Conservation (phyloP, 92 coral and sea anemone species). For the Zoanthus sansibaricus region DNA sequence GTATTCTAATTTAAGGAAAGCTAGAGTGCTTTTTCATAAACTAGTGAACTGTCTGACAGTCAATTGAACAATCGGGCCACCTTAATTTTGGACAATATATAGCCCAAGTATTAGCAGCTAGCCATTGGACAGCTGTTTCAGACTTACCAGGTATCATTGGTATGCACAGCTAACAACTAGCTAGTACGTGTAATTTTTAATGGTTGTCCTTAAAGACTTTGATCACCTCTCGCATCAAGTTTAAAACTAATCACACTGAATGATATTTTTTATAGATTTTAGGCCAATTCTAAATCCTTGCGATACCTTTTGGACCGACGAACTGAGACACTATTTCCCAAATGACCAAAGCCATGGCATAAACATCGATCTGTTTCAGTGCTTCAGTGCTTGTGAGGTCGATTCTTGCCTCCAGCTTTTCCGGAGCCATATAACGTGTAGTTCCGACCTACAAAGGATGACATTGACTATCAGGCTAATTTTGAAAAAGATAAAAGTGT, state of each 20-base stretch:
- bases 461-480: not conserved
- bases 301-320: constrained; percentile 23
- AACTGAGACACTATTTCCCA: constrained; percentile 85
- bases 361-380: constrained; percentile 90
- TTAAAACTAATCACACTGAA: not conserved
- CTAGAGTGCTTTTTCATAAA: no score
- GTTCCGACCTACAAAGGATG: constrained; percentile 75
- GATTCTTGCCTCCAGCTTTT: constrained; percentile 82
- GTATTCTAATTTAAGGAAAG: no score
- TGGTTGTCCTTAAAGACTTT: no score
- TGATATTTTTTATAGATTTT: not conserved
- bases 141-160: no score
- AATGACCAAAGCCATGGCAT: constrained; percentile 80
- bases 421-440: constrained; percentile 91
- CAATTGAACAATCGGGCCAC: no score
- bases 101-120: no score
- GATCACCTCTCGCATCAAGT: not conserved
- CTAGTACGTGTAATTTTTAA: no score
- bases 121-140: no score
- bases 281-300: not conserved
- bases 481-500: no score
- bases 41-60: no score
- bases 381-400: constrained; percentile 71
- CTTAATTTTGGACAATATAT: no score
- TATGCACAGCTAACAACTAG: no score